phyloP scores from a whole-genome alignment of 1,140 invertebrate genomes.

The Heliconius eleuchia region DNA sequence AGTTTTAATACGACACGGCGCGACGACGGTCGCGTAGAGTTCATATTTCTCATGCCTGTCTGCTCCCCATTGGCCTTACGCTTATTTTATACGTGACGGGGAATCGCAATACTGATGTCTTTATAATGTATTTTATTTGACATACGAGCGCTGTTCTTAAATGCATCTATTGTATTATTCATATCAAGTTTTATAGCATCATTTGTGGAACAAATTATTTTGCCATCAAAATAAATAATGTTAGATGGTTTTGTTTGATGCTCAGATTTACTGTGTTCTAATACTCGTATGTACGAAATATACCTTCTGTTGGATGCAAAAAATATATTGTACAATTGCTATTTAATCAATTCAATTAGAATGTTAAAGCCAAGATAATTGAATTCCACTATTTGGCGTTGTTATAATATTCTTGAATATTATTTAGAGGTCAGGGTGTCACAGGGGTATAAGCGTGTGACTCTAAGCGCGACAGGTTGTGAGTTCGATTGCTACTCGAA shows the following conservation, averaged over 20 bases:
- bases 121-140: conserved; percentile 58
- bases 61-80: conserved; percentile 63
- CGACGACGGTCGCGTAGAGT: conserved; percentile 42
- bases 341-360: too few species aligned
- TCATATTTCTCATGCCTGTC: conserved; percentile 69
- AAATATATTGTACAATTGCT: too few species aligned
- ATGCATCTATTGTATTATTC: conserved; percentile 41
- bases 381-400: too few species aligned
- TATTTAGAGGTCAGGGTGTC: too few species aligned
- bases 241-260: background rate
- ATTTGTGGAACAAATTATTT: conserved; percentile 10
- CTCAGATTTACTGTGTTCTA: background rate
- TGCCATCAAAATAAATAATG: conserved; percentile 4
- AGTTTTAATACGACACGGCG: conserved; percentile 57
- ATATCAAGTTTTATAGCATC: conserved; percentile 15
- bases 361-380: too few species aligned
- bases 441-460: too few species aligned
- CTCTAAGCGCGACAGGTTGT: too few species aligned
- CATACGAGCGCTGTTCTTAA: conserved; percentile 38
- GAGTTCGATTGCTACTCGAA: too few species aligned
- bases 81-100: conserved; percentile 73
- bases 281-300: background rate
- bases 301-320: too few species aligned
- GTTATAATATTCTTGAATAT: too few species aligned
- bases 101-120: conserved; percentile 56